Evolutionary conservation across 2,888 invertebrate species (phyloP).

Genomic region (Shargacucullia verbasci): DNA sequence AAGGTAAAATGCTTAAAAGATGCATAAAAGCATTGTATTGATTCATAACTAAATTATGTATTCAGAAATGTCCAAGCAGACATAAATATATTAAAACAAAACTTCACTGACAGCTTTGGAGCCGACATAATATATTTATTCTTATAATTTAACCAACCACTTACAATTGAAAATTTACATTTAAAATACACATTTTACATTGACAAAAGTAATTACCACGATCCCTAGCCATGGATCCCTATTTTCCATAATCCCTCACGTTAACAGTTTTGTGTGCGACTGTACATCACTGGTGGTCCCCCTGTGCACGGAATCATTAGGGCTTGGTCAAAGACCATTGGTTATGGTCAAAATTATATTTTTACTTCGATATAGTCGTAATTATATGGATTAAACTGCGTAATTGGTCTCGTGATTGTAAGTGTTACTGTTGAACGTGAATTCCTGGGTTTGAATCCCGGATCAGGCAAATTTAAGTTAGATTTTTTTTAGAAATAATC

Average conservation of each 20-base stretch:
- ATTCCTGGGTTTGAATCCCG: too few species aligned
- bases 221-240: conserved; percentile 2
- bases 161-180: conserved; percentile 20
- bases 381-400: not conserved
- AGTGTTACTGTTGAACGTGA: too few species aligned
- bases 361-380: not conserved
- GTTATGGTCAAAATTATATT: conserved; percentile 59
- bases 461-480: too few species aligned
- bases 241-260: conserved; percentile 44
- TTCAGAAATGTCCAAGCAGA: too few species aligned
- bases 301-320: conserved; percentile 59
- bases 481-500: too few species aligned
- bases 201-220: conserved; percentile 35
- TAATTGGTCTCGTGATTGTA: too few species aligned
- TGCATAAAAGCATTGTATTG: too few species aligned
- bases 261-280: conserved; percentile 47
- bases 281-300: conserved; percentile 63
- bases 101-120: too few species aligned
- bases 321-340: conserved; percentile 30
- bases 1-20: too few species aligned
- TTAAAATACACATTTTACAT: conserved; percentile 44
- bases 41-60: too few species aligned
- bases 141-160: conserved; percentile 7
- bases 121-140: not conserved
- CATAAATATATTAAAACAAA: not conserved